Evolutionary conservation across 92 coral and sea anemone species (phyloP), one percentile per base, ranked within the genome.

Genomic region (Zoanthus sociatus): DNA sequence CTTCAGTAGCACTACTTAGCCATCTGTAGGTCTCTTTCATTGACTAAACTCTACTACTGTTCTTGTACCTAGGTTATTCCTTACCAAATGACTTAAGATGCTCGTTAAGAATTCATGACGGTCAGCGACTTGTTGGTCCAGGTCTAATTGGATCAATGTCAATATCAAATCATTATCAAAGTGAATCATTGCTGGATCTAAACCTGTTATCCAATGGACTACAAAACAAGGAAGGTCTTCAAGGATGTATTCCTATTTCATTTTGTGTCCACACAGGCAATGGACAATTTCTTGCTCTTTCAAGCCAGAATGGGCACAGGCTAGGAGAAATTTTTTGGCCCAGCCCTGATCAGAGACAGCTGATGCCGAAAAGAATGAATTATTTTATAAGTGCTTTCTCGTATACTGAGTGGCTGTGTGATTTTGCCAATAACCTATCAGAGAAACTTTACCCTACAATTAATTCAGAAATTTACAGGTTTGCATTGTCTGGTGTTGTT

Each of bases 241-340:
- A 86, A 45, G 96, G 94, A 50, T 97, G 99, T 83, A 73, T 94
- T 51, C 98, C 96, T 7, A 83, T 97, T 30, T 92, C 99, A 4
- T 87, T 97, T 17, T 97, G 99, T 90, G 87, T 95, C 60, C 88
- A 90, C 71, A 97, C 97, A 73, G 96, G 97, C 51, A 93, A 89
- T 88, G 99, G 99, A 76, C 99, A 97, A 71, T 97, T 95, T 73
- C 91, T 97, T 86, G 99, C 99, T 21, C 84, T 97, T 46, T 87
- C 98, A 37, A 92, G 89, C 50, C 93, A 97, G 74, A 96, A 91
- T 51, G 98, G 99, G 11, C 98, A 95, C 84, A 87, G 87, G 45
- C 93, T 88, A 12, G 98, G 98, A 18, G 95, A 94, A 66, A 87
- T 97, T 5, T 97, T 97, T 74, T 97, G 98, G 98, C 99, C 99